Evolutionary conservation across 1,140 invertebrate genomes (phyloP), one percentile per base, ranked within the genome.

Genomic region (Streblospio benedicti): DNA sequence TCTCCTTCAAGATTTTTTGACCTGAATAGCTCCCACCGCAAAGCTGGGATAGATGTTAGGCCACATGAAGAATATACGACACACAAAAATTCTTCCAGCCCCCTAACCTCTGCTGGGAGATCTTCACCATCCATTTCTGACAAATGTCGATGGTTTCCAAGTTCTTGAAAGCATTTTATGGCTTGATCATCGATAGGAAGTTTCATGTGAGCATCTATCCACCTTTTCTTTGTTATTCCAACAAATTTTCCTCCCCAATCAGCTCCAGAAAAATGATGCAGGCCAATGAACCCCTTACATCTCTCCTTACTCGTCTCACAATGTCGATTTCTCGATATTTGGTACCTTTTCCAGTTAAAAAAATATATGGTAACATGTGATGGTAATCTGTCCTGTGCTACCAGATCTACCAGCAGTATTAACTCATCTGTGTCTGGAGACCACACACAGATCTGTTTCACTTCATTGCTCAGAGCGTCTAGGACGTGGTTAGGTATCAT

Each of bases 151-250:
- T 28, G 16, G 3, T 51, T 28, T 27, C 49, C n/a, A 51, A 51
- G 49, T 28, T 23, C 49, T 28, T 16, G 49, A 28, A 28, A 51
- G n/a, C 49, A 51, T 20, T 51, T 51, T 20, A 51, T 51, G 49
- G 27, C 3, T 27, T 20, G 49, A 28, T 51, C 49, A 51, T 51
- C 49, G 23, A 27, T 16, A 20, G 23, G 23, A 28, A 18, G 16
- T 28, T 51, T 51, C 49, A 18, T 51, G 4, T 28, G n/a, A 16
- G 12, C 49, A 1, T 28, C 49, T 27, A 51, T 5, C 49, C 49
- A 51, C 18, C 9, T 52, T 31, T 52, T 52, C 50, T 52, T 52
- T 25, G 25, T 52, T 25, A 30, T 52, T 30, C 23, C 50, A 52
- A 25, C 28, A 30, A 52, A 30, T 30, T n/a, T n/a, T n/a, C n/a